Base-by-base conservation (phyloP, 2,113 vertebrate species). In the Brachypteracias leptosomus region DNA sequence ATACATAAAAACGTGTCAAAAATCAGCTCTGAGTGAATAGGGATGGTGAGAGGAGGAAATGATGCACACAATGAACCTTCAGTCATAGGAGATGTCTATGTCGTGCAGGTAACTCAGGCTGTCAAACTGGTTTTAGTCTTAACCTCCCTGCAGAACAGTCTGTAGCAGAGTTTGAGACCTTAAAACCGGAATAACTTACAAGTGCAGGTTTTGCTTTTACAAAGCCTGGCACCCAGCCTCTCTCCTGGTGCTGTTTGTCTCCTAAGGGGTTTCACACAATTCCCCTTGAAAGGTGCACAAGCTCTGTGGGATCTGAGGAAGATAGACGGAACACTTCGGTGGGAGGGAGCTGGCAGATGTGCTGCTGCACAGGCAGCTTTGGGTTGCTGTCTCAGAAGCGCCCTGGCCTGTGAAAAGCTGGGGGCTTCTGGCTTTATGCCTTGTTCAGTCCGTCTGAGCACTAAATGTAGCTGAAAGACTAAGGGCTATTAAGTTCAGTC, bases 281-380 rank as follows among this genome's bases (percentile, higher is more conserved):
- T 8, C 4, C 21, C 33, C 7, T 38, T 38, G 44, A 1, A 4
- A 15, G 15, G 21, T 51, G 33, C 3, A 20, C 0, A 1, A 22
- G 15, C 29, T 47, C 33, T 31, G 11, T 21, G 33, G 20, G 6
- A 2, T 11, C 12, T 63, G 42, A 36, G 51, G 16, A 26, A 31
- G 16, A 36, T 3, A 17, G 28, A 31, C 26, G 36, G 29, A 12
- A 16, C 44, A 5, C 47, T n/a, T 44, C 1, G 8, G 15, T 0
- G 0, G 31, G 20, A 90, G 38, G 38, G 26, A 52, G 10, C 22
- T 36, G 51, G 19, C 3, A 10, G 38, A 47, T 16, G 25, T 18
- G 20, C 20, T n/a, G 22, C 38, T 54, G 11, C 1, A 0, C 22
- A 7, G 62, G 26, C 22, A 22, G 16, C 26, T 72, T 25, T 6